Base-by-base conservation (phyloP, 2,797 vertebrate species). In the Distichodus sexfasciatus region DNA sequence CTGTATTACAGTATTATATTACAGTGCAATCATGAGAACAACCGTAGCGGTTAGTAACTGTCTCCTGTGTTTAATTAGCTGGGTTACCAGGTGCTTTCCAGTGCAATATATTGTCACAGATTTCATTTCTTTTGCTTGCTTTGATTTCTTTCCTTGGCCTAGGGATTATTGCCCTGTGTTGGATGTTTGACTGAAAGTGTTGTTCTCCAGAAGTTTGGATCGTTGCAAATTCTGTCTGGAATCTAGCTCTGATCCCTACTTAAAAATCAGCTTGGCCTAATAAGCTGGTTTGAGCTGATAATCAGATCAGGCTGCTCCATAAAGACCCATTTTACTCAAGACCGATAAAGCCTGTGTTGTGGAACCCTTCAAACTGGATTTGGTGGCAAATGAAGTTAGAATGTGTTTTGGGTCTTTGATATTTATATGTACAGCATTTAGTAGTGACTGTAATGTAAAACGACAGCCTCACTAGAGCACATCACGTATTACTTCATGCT, bases 51-150 rank as follows among this genome's bases (percentile, higher is more conserved):
- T n/a, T n/a, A n/a, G n/a, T n/a, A n/a, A n/a, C n/a, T n/a, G n/a
- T 9, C 21, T 38, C 23, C 55, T 36, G 57, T 19, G 11, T 8
- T 28, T 19, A 59, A 48, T 9, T 9, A 29, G 11, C 46, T 12
- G 33, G 31, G 23, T 11, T 46, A 8, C 8, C 36, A 4, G 58
- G 65, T 68, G 33, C 24, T 63, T 68, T 68, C 71, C 65, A 47
- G 26, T 12, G 12, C 3, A 2, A 23, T 24, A 24, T 46, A 15
- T 17, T 17, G 28, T 44, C 1, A 33, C 12, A 19, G n/a, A 14
- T 6, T 40, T 12, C 14, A 15, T 9, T 12, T 33, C 6, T 33
- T n/a, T n/a, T 26, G 4, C 12, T 36, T 55, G 4, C 33, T 55
- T 55, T 21, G 11, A 33, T 7, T 53, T 19, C 8, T 50, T 36